These are phyloP conservation scores for Gracilinanus agilis DNA, from an alignment of 2,113 vertebrate species.

Conservation along the genomic window DNA sequence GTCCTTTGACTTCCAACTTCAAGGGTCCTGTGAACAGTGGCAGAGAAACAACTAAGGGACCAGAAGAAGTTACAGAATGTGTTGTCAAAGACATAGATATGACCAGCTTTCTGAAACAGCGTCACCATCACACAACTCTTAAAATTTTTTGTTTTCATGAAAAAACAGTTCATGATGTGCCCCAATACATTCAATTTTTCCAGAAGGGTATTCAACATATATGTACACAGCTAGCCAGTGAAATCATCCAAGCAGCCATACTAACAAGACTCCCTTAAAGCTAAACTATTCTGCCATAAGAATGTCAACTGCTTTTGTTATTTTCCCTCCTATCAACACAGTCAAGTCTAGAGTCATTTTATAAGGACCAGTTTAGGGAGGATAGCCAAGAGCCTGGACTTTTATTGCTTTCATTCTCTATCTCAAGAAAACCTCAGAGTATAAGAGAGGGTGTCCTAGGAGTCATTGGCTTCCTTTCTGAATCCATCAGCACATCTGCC, in stretches of 20 bases:
- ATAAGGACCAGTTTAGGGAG: background rate
- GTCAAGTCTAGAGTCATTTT: background rate
- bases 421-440: background rate
- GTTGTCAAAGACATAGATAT: background rate
- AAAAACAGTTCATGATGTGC: background rate
- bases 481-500: background rate
- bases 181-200: background rate
- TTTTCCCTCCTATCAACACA: background rate
- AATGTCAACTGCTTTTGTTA: background rate
- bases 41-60: background rate
- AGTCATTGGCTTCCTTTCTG: background rate
- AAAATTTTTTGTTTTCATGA: background rate
- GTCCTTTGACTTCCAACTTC: background rate
- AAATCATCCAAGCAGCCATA: background rate
- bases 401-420: background rate
- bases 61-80: background rate
- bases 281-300: background rate
- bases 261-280: background rate
- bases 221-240: background rate
- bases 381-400: background rate
- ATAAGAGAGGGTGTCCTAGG: background rate
- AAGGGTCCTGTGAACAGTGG: background rate
- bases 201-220: background rate
- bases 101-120: background rate
- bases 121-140: background rate